Evolutionary conservation across 1,140 invertebrate species (phyloP).

Genomic region (Notospermus geniculatus): DNA sequence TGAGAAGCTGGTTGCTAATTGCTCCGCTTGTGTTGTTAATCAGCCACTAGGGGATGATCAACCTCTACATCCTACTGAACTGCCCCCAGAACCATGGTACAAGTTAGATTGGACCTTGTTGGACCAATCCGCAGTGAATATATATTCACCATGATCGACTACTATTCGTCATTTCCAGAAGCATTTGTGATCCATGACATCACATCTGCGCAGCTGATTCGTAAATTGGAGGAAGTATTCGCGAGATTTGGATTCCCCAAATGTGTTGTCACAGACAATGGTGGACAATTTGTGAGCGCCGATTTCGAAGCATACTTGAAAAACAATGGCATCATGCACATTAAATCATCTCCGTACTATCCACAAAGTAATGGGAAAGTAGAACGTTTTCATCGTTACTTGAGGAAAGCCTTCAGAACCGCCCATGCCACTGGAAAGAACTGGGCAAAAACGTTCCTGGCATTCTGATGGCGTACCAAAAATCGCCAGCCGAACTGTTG

Average conservation of each 20-base stretch:
- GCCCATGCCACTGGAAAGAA: too few species aligned
- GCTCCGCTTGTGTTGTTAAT: slow-evolving; percentile 31
- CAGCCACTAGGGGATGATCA: slow-evolving; percentile 24
- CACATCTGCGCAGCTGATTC: slow-evolving; percentile 17
- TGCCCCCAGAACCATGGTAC: slow-evolving; percentile 48
- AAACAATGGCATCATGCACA: slow-evolving; percentile 36
- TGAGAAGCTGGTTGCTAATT: slow-evolving; percentile 21
- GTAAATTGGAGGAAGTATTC: slow-evolving; percentile 13
- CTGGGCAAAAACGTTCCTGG: too few species aligned
- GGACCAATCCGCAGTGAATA: slow-evolving; percentile 48
- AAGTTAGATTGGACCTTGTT: slow-evolving; percentile 59
- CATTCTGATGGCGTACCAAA: too few species aligned
- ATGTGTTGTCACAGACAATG: slow-evolving; percentile 46
- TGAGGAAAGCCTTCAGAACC: too few species aligned
- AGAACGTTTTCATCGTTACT: too few species aligned
- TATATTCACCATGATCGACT: slow-evolving; percentile 55
- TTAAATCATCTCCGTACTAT: slow-evolving; percentile 29
- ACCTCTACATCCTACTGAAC: slow-evolving; percentile 40
- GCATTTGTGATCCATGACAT: slow-evolving; percentile 21
- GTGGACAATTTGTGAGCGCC: slow-evolving; percentile 38
- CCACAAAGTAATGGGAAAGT: slow-evolving; percentile 32
- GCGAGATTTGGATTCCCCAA: slow-evolving; percentile 30
- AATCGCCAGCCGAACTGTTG: too few species aligned
- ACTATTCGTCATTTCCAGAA: slow-evolving; percentile 54
- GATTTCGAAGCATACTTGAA: slow-evolving; percentile 39